phyloP scores from a whole-genome alignment of 1,140 invertebrate genomes.

The Drosophila malerkotliana region DNA sequence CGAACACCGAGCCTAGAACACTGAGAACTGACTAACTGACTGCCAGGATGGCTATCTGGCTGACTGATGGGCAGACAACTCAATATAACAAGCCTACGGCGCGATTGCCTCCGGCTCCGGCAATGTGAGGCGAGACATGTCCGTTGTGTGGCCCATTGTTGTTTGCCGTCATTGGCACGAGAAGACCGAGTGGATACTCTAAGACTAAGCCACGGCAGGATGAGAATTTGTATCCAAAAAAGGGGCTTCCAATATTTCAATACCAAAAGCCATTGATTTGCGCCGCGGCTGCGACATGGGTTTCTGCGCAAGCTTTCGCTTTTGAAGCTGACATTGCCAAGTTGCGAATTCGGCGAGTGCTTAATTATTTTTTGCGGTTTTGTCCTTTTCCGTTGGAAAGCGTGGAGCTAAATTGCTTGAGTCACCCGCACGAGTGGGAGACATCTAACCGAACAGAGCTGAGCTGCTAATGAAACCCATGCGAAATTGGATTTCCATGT shows the following conservation, averaged over 20 bases:
- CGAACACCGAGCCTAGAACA: conserved; percentile 1
- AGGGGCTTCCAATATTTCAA: conserved; percentile 66
- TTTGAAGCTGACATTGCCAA: conserved; percentile 69
- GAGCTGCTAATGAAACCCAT: conserved; percentile 74
- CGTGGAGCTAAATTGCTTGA: conserved; percentile 61
- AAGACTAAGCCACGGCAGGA: conserved; percentile 21
- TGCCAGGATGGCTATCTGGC: conserved; percentile 44
- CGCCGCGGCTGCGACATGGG: conserved; percentile 6
- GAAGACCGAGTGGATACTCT: conserved; percentile 60
- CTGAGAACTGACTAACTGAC: conserved; percentile 35
- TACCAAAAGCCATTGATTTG: conserved; percentile 44
- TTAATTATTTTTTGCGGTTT: conserved; percentile 82
- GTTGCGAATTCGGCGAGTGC: conserved; percentile 67
- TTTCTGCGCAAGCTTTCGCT: conserved; percentile 5
- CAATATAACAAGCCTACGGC: conserved; percentile 68
- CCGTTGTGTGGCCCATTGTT: conserved; percentile 27
- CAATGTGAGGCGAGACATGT: conserved; percentile 53
- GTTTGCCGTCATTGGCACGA: conserved; percentile 49
- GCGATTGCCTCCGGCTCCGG: conserved; percentile 49
- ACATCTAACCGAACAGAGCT: neutral
- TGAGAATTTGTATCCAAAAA: conserved; percentile 10
- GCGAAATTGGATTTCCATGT: conserved; percentile 81
- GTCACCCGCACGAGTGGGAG: conserved; percentile 35
- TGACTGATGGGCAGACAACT: conserved; percentile 67
- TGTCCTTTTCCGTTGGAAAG: conserved; percentile 55